These are phyloP conservation scores for Leptopterna dolabrata DNA, from an alignment of 2,888 invertebrate species.

Conservation along the genomic window DNA sequence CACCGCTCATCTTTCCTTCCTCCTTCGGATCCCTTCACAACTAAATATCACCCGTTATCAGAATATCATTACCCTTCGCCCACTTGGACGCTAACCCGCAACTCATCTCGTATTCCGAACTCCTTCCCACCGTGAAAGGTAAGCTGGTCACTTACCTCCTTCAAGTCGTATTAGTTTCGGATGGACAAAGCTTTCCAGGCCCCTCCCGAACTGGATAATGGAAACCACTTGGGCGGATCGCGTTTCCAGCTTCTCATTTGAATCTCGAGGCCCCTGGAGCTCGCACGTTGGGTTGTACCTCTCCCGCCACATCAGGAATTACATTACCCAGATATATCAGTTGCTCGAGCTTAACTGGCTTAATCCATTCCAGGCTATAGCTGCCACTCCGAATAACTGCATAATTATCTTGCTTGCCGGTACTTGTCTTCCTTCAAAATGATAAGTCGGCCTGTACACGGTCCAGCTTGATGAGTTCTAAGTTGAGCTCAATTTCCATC, in stretches of 20 bases:
- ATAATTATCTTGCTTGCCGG: no score
- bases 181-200: conserved; percentile 5
- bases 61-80: conserved; percentile 35
- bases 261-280: neutral
- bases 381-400: no score
- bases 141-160: conserved; percentile 23
- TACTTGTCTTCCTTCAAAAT: no score
- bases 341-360: neutral
- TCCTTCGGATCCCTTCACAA: neutral
- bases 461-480: no score
- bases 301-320: neutral
- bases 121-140: conserved; percentile 10
- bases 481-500: no score
- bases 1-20: neutral
- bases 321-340: neutral
- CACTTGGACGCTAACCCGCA: neutral
- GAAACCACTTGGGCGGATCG: conserved; percentile 18
- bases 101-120: conserved; percentile 16
- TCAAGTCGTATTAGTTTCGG: conserved; percentile 13
- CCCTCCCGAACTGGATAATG: neutral
- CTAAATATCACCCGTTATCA: conserved; percentile 44
- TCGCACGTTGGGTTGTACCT: neutral
- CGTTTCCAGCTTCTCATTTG: conserved; percentile 5
- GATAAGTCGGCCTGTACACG: no score
- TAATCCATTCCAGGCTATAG: no score